A percentile compares a stretch with the other conserved stretches of the same genome.
Conservation (phyloP, 2,888 invertebrate species). For the Choristoneura rosaceana region DNA sequence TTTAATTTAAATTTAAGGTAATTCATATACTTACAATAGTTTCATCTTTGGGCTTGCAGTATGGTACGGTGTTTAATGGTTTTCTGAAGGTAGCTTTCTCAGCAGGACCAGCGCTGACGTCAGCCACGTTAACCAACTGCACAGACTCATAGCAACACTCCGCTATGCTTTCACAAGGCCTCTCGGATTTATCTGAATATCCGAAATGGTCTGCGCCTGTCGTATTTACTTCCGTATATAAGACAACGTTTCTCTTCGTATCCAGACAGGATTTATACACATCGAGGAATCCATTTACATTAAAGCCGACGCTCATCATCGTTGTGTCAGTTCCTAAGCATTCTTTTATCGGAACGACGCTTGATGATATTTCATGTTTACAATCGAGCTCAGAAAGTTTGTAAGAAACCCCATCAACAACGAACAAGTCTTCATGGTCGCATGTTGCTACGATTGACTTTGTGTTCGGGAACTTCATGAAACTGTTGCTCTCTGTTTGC, state of each 20-base stretch:
- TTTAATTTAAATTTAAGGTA: neutral
- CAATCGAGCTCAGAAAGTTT: slow-evolving; percentile 30
- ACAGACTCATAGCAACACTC: slow-evolving; percentile 47
- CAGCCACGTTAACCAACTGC: slow-evolving; percentile 47
- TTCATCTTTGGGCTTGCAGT: slow-evolving; percentile 36
- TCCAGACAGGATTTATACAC: slow-evolving; percentile 34
- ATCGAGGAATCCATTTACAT: slow-evolving; percentile 16
- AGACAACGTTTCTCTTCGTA: slow-evolving; percentile 10
- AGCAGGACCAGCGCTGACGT: slow-evolving; percentile 46
- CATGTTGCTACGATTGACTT: slow-evolving; percentile 19
- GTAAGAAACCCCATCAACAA: slow-evolving; percentile 6
- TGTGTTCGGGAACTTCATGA: slow-evolving; percentile 16
- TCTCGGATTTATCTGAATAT: slow-evolving; percentile 45
- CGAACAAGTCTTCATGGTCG: slow-evolving; percentile 27
- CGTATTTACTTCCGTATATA: slow-evolving; percentile 29
- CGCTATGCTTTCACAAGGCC: slow-evolving; percentile 47
- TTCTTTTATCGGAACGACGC: neutral
- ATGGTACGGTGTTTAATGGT: slow-evolving; percentile 47
- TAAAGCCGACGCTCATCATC: slow-evolving; percentile 18
- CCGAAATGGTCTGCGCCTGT: neutral
- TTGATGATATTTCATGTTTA: neutral
- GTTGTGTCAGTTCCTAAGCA: slow-evolving; percentile 23
- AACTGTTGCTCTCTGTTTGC: neutral
- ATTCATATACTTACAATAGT: slow-evolving; percentile 3
- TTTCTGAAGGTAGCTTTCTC: slow-evolving; percentile 50